Conservation (phyloP, 2,888 invertebrate genomes). For the Drosophila mayaguana region DNA sequence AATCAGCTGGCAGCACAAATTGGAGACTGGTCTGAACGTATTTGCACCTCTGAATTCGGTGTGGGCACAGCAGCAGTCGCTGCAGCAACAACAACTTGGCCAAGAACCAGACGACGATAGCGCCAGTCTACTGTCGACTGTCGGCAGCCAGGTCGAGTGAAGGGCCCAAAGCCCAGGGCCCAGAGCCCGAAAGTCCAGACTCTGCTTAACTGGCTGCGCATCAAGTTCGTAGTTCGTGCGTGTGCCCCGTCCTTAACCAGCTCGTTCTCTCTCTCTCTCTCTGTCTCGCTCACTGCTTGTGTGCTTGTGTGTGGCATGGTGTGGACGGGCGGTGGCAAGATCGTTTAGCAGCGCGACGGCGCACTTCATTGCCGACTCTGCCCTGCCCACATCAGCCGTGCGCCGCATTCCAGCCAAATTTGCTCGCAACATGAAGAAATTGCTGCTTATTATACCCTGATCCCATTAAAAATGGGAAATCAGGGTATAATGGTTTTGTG, state of each 20-base stretch:
- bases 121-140: conserved; percentile 71
- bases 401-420: conserved; percentile 76
- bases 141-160: conserved; percentile 44
- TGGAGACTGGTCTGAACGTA: conserved; percentile 78
- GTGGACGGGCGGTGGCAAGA: conserved; percentile 81
- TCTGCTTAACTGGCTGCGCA: conserved; percentile 49
- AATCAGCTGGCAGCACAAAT: conserved; percentile 79
- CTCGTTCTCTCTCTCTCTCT: background rate
- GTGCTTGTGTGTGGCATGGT: conserved; percentile 73
- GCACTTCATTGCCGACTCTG: conserved; percentile 69
- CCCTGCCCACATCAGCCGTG: conserved; percentile 21
- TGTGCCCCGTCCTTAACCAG: conserved; percentile 46
- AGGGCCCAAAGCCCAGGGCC: conserved; percentile 39
- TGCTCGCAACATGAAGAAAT: conserved; percentile 78
- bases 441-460: conserved; percentile 80
- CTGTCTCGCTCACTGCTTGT: background rate
- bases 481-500: no score
- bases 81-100: conserved; percentile 24
- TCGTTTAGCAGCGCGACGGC: conserved; percentile 78
- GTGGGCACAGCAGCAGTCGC: conserved; percentile 62
- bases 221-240: conserved; percentile 75
- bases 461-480: no score
- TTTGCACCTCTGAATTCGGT: conserved; percentile 83
- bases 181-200: conserved; percentile 10
- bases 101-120: conserved; percentile 53